phyloP scores from a whole-genome alignment of 2,888 invertebrate genomes.

The Pandemis heparana region DNA sequence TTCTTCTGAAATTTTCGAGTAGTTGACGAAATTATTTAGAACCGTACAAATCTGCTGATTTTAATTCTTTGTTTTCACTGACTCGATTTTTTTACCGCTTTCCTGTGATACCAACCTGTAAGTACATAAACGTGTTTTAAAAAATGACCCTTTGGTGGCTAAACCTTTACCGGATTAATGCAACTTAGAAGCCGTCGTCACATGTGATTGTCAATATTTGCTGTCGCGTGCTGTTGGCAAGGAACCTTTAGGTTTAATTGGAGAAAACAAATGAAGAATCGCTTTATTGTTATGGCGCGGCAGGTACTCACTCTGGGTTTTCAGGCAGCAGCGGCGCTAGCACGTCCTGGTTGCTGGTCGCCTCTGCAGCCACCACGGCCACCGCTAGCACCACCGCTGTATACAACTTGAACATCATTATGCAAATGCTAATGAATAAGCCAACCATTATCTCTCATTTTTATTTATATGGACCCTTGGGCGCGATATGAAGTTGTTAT shows the following conservation, averaged over 20 bases:
- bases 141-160: no score
- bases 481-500: constrained; percentile 57
- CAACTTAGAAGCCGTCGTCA: no score
- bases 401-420: constrained; percentile 64
- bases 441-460: constrained; percentile 48
- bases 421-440: constrained; percentile 46
- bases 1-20: no score
- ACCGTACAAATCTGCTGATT: no score
- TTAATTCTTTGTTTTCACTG: no score
- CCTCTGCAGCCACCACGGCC: constrained; percentile 65
- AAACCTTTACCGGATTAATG: no score
- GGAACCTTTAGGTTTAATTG: neutral
- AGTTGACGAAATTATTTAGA: no score
- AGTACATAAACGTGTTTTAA: no score
- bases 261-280: neutral
- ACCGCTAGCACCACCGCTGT: constrained; percentile 59
- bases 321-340: constrained; percentile 48
- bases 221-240: neutral
- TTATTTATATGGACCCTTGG: constrained; percentile 55
- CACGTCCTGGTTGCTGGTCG: constrained; percentile 53
- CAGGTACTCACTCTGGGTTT: constrained; percentile 50
- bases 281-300: neutral
- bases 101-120: no score
- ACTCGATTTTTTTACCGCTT: no score
- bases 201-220: neutral